Base-by-base conservation (phyloP, 2,888 invertebrate genomes). In the Melieria picta region DNA sequence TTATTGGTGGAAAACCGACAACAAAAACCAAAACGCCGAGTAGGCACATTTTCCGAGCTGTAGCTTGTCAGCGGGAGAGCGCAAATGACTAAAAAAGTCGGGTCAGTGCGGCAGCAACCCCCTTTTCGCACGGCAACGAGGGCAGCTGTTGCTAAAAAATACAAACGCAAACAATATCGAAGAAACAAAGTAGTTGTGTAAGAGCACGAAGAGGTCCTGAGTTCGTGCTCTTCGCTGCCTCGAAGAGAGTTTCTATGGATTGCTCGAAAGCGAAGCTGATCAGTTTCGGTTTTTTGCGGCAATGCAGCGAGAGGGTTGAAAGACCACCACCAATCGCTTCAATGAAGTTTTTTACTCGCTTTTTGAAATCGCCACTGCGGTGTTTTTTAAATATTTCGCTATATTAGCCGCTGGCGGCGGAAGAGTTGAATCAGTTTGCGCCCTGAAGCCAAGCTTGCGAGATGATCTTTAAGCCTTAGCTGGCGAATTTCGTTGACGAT, bases 381-480 rank as follows among this genome's bases (percentile, higher is more conserved):
- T 72, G 69, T 73, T 64, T 58, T 57, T 43, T 45, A 72, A 64
- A 75, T 76, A 78, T 77, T 75, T 79, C 16, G n/a, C 10, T 84
- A 83, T 84, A 84, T 82, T 84, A 80, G 79, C 77, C 63, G 74
- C 72, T 46, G 57, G 69, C 73, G 45, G 79, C 76, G 82, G 83
- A 84, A 84, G 84, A 84, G 82, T 82, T 83, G 83, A 84, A 77
- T 79, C 81, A 85, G 86, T 85, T 85, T 84, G 85, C 78, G 85
- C 83, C 75, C 77, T 77, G 80, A 79, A 78, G 85, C 83, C 82
- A 83, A 85, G 83, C 85, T 83, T 84, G 74, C 76, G 69, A 60
- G 75, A 64, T 46, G 47, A 65, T 64, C 52, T 65, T 10, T 30
- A 46, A 50, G 58, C 64, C 62, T 10, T 43, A 62, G 61, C 62